Evolutionary conservation across 2,797 vertebrate species (phyloP).

Genomic region (Enteromius radiatus): DNA sequence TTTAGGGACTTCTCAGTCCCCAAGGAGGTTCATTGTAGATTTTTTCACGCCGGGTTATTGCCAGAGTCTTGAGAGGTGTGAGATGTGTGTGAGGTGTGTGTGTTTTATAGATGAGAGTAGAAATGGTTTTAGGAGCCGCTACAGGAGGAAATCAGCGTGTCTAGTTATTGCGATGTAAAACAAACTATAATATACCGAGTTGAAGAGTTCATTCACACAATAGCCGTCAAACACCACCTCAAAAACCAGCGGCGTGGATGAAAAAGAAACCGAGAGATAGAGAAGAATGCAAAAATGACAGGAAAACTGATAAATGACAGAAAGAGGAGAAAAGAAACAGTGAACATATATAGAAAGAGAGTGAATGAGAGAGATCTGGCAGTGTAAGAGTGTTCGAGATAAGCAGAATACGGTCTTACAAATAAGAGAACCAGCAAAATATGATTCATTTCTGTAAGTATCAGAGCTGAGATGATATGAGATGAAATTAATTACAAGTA

Average conservation of each 20-base stretch:
- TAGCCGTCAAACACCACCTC: slow-evolving; percentile 14
- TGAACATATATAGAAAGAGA: slow-evolving; percentile 37
- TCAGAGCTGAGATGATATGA: background rate
- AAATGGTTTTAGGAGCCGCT: slow-evolving; percentile 33
- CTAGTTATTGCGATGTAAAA: slow-evolving; percentile 35
- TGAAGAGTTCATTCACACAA: slow-evolving; percentile 35
- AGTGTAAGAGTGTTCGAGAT: slow-evolving; percentile 42
- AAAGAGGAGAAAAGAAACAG: slow-evolving; percentile 23
- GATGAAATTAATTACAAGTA: background rate
- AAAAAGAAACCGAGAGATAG: slow-evolving; percentile 2
- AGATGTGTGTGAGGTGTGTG: slow-evolving; percentile 7
- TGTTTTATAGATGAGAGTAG: slow-evolving; percentile 46
- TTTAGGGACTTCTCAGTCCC: slow-evolving; percentile 42
- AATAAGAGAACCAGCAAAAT: slow-evolving; percentile 13
- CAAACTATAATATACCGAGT: slow-evolving; percentile 33
- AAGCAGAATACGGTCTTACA: slow-evolving; percentile 47
- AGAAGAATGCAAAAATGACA: slow-evolving; percentile 12
- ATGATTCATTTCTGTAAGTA: slow-evolving; percentile 41
- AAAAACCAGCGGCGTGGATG: background rate
- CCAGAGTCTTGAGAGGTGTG: slow-evolving; percentile 26
- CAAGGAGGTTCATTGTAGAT: slow-evolving; percentile 38
- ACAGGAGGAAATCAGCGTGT: slow-evolving; percentile 17
- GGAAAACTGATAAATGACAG: slow-evolving; percentile 21
- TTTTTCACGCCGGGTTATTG: slow-evolving; percentile 42
- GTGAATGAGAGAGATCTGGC: background rate